Evolutionary conservation across 2,113 vertebrate species (phyloP), one percentile per base, ranked within the genome.

Genomic region (Onychostoma macrolepis): DNA sequence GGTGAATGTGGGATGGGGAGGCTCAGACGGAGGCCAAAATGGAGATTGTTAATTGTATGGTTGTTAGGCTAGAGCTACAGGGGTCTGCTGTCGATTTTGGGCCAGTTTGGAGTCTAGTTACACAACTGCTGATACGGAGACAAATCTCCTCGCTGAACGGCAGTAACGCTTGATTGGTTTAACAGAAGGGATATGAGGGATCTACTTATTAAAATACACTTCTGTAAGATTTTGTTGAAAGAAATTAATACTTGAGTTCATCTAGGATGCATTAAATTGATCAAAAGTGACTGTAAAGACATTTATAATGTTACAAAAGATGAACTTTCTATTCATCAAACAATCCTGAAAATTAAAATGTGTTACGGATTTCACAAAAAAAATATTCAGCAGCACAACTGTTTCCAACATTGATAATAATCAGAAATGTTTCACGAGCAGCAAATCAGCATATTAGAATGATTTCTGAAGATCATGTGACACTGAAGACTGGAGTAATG

Each of bases 1-100:
- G 85, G 85, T 77, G 89, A 89, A 56, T 58, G 71, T 86, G 77
- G 88, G 61, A 71, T 61, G 43, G 76, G 80, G 65, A 81, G 58
- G 85, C 83, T 63, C 74, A 85, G 50, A 83, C 41, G 80, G 43
- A 78, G 86, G 72, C 85, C 76, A 53, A 56, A 17, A 43, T 4
- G 65, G 28, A 69, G 36, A 71, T 72, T 61, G 41, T 24, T 77
- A 72, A 87, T 41, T 86, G 43, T 50, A 30, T 26, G 72, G 38
- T 36, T 33, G 63, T 50, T 76, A 48, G 50, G 28, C 26, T 67
- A 17, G 72, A 85, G 77, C 71, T 43, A 53, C 79, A 45, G 78
- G 74, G 56, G 78, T 72, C 67, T 85, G 53, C 38, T 53, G 28
- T 43, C 7, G 28, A 74, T 83, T 82, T 69, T 43, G 78, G 33